Evolutionary conservation across 2,888 invertebrate species (phyloP), one percentile per base, ranked within the genome.

Genomic region (Masnerella sp.): DNA sequence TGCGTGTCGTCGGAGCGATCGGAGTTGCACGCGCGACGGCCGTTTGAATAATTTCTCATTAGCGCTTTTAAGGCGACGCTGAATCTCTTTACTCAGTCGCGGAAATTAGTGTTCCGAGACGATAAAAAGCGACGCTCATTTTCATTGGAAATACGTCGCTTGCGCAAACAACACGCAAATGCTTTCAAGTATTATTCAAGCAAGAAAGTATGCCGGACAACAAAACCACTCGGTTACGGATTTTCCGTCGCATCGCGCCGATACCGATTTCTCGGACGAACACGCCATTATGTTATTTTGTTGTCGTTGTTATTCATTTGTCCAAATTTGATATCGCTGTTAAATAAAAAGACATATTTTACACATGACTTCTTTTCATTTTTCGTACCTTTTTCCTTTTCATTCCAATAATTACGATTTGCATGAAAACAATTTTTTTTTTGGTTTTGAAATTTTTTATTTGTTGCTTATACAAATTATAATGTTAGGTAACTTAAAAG

Each of bases 31-130:
- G 52, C 12, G 47, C 52, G 62, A 64, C 56, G 70, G 62, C 58
- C 64, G 54, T 70, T 70, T 70, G 70, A 70, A 70, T 70, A 71
- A 71, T 64, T 64, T 71, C 52, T 71, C 58, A 71, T 65, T 65
- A 71, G 65, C 71, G 42, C 71, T 51, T 52, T 45, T 45, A 59
- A 59, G 65, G 32, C 45, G 59, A 54, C 52, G 58, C 28, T 51
- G 65, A 71, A 71, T 71, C 65, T 71, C 71, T 71, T 71, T 65
- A 59, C 59, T 65, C 65, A 52, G 32, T 65, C 54, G 54, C 65
- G 54, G 71, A 65, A 71, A 71, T 71, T 58, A 65, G 65, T 72
- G 72, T 72, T 72, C 38, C 34, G 72, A 54, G 65, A 59, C 58
- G 71, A 72, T 65, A 59, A 72, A 67, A 61, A 49, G 38, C 32